Base-by-base conservation (phyloP, 2,888 invertebrate genomes). In the Elegia similella region DNA sequence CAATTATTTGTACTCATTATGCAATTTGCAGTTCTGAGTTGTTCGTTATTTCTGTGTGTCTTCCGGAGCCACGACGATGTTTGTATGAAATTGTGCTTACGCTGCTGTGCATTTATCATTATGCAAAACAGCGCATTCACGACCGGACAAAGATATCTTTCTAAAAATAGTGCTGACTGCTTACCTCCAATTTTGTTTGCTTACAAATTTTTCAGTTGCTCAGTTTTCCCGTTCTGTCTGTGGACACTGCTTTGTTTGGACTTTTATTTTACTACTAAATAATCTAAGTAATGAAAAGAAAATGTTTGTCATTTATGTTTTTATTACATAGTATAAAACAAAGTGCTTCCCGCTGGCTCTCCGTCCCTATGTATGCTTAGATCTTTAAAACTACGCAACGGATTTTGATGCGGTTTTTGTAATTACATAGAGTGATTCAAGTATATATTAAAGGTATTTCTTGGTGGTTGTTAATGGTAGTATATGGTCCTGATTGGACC, bases 1-100 rank as follows among this genome's bases (percentile, higher is more conserved):
- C 32, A 48, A 48, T 32, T 48, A 48, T 48, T 48, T 30, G 48
- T 47, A 38, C 42, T 46, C 38, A 47, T 55, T 46, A 46, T 48
- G 48, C 32, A 48, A 48, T 48, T 13, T 55, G 38, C 55, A 46
- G 44, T 32, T 17, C 46, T 15, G n/a, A n/a, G 32, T 48, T 48
- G 48, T 32, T 23, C 23, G 0, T 30, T 47, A 30, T 30, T 47
- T 29, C 7, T 47, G 44, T 44, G 44, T n/a, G 13, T 30, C 47
- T 47, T 29, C 47, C 29, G 38, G 38, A 47, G 6, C n/a, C 47
- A 47, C 29, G 47, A 7, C n/a, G n/a, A 30, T 47, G 47, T 47
- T 29, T 47, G 47, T n/a, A 38, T 38, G 38, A n/a, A 38, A 38
- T 38, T 38, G 38, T 38, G 10, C 2, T 8, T 7, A 32, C 10